Evolutionary conservation across 1,140 invertebrate species (phyloP).

Genomic region (Pygmarrhopalites habei): DNA sequence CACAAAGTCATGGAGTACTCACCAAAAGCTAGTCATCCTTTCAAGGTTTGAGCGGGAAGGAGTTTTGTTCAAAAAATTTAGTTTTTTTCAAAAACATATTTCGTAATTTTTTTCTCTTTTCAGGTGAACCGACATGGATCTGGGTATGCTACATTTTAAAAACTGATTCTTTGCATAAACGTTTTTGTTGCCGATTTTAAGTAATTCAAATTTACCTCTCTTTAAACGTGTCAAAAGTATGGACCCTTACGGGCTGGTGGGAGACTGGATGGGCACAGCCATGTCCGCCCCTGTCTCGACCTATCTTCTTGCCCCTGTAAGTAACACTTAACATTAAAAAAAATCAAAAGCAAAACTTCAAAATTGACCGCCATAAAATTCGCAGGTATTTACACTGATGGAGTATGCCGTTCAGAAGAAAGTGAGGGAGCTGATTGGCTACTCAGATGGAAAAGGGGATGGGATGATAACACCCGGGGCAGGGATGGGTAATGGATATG

Average conservation of each 20-base stretch:
- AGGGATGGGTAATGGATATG: conserved; percentile 89
- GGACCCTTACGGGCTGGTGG: conserved; percentile 73
- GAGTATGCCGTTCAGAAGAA: conserved; percentile 67
- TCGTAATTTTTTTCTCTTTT: no score
- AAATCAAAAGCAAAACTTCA: no score
- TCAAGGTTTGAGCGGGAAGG: no score
- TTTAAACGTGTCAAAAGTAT: no score
- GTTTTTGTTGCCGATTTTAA: no score
- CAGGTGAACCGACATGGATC: not conserved
- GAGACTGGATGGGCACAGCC: conserved; percentile 75
- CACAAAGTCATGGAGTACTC: not conserved
- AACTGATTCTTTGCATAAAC: no score
- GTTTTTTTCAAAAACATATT: no score
- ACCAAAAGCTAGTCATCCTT: not conserved
- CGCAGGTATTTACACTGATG: conserved; percentile 79
- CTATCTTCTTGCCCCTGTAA: conserved; percentile 75
- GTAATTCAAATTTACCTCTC: no score
- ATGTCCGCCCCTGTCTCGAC: conserved; percentile 80
- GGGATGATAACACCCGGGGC: conserved; percentile 93
- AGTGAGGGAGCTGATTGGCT: conserved; percentile 83
- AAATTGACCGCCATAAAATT: no score
- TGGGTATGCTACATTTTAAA: not conserved
- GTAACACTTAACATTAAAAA: no score
- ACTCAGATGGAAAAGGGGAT: conserved; percentile 66
- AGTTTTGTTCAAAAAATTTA: no score